Base-by-base conservation (phyloP, 2,888 invertebrate species). In the Yponomeuta malinellus region DNA sequence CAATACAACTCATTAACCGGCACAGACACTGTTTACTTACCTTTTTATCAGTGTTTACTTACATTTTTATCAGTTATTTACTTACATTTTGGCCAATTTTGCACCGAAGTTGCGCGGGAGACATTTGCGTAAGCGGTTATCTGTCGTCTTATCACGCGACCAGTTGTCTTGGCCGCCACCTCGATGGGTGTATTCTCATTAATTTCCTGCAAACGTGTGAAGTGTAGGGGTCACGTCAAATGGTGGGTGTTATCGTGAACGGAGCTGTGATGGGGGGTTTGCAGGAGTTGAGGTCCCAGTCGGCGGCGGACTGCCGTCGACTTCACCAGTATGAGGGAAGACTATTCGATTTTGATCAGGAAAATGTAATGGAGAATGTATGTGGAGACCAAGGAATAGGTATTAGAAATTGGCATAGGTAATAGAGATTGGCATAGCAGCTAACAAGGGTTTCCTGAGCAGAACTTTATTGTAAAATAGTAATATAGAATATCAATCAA, bases 41-140 rank as follows among this genome's bases (percentile, higher is more conserved):
- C 15, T 43, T 67, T 67, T 29, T 67, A 67, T 76, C 48, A 67
- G 64, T 87, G 81, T 88, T 90, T 87, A 90, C 86, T 15, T 68
- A 67, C 67, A 86, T 78, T 87, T 82, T 83, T 67, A 67, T 76
- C 48, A 37, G 43, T 59, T 87, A 82, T 88, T 90, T 87, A 90
- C 86, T 15, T 68, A 67, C 67, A 86, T 78, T 87, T 82, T 83
- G 15, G 52, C 82, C 84, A 84, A 88, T 88, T 85, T 23, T 31
- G 23, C 8, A n/a, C 23, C 4, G 81, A 73, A 75, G 73, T 79
- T 73, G 81, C 76, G 76, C 81, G 81, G 83, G 84, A 87, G 86
- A 82, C 86, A 87, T 88, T 90, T 90, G 90, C 91, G 90, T 90
- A 90, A 89, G 88, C 83, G 81, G 76, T 78, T 83, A 83, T 84